These are phyloP conservation scores for Eretmocerus hayati DNA, from an alignment of 2,888 invertebrate genomes.

Conservation along the genomic window DNA sequence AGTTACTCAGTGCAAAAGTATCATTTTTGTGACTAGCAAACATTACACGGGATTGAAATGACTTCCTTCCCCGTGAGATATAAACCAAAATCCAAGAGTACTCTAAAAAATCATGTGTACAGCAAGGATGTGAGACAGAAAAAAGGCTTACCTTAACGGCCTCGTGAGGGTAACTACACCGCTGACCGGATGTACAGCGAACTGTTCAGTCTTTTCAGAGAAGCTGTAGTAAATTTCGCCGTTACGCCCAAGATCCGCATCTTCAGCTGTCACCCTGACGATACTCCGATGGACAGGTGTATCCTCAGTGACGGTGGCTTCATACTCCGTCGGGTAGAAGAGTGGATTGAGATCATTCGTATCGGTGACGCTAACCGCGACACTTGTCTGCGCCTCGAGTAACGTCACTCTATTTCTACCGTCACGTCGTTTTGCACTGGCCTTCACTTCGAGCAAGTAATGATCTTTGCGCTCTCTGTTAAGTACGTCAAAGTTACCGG, in stretches of 20 bases:
- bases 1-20: no score
- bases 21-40: no score
- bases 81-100: no score
- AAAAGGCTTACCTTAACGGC: slow-evolving; percentile 53
- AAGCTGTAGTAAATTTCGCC: slow-evolving; percentile 97
- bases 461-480: slow-evolving; percentile 87
- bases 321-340: slow-evolving; percentile 85
- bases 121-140: no score
- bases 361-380: slow-evolving; percentile 69
- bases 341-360: slow-evolving; percentile 89
- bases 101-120: no score
- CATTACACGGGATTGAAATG: no score
- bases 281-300: slow-evolving; percentile 77
- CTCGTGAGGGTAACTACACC: slow-evolving; percentile 81
- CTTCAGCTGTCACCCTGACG: slow-evolving; percentile 77
- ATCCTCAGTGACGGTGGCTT: slow-evolving; percentile 81
- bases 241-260: slow-evolving; percentile 92
- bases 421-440: slow-evolving; percentile 57
- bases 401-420: slow-evolving; percentile 51
- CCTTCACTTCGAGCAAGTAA: slow-evolving; percentile 73
- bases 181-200: slow-evolving; percentile 88
- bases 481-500: slow-evolving; percentile 78
- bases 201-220: slow-evolving; percentile 70
- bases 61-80: no score
- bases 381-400: slow-evolving; percentile 64